Conservation (phyloP, 92 coral and sea anemone species). For the Epizoanthus fatuus region DNA sequence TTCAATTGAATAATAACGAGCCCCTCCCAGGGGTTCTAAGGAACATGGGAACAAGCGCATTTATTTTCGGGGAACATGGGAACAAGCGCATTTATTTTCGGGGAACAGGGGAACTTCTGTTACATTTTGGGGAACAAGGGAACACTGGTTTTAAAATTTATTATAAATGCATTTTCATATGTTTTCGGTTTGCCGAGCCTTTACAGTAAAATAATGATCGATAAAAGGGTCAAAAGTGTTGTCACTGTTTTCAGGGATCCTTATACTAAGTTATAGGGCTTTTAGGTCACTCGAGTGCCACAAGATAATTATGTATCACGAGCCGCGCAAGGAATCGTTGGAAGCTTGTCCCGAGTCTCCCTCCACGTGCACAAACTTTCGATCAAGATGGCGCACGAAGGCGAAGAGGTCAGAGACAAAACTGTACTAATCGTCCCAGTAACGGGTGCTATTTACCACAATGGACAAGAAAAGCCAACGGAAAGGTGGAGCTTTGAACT, state of each 20-base stretch:
- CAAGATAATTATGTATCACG: slow-evolving; percentile 8
- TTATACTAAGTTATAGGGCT: slow-evolving; percentile 8
- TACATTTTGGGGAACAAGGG: too few species aligned
- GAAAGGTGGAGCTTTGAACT: slow-evolving; percentile 66
- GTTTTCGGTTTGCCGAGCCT: slow-evolving; percentile 4
- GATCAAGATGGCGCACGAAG: not conserved
- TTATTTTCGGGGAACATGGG: too few species aligned
- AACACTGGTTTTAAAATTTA: not conserved
- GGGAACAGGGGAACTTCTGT: too few species aligned
- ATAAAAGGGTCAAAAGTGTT: not conserved
- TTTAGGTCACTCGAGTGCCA: slow-evolving; percentile 3
- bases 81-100: too few species aligned
- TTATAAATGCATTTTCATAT: slow-evolving; percentile 6
- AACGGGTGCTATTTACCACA: slow-evolving; percentile 45
- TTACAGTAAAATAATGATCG: slow-evolving; percentile 7
- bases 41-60: too few species aligned
- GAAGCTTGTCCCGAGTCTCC: slow-evolving; percentile 6
- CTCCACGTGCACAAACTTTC: not conserved
- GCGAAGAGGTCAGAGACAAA: not conserved
- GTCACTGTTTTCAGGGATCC: not conserved
- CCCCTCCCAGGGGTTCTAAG: too few species aligned
- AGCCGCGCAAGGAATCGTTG: slow-evolving; percentile 3
- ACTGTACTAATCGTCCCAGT: not conserved
- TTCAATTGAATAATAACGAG: too few species aligned
- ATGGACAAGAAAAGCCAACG: slow-evolving; percentile 67